These are phyloP conservation scores for Pangasianodon gigas DNA, from an alignment of 2,113 vertebrate species.

Conservation along the genomic window DNA sequence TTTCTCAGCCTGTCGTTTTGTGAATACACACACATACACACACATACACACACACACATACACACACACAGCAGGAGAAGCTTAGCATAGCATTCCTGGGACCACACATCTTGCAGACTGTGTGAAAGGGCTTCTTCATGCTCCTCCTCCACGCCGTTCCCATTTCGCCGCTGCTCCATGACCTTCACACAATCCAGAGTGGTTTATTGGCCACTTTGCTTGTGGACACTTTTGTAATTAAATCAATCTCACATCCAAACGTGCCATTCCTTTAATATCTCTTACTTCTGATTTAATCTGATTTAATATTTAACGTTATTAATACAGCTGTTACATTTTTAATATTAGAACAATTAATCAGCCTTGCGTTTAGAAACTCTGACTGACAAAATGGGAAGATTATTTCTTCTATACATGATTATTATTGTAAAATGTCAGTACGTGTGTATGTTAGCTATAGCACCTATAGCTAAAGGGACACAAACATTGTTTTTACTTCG, in stretches of 20 bases:
- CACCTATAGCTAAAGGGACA: too few relatives aligned
- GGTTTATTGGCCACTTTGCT: not conserved
- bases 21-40: slow-evolving; percentile 27
- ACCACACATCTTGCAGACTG: slow-evolving; percentile 76
- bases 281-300: not conserved
- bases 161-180: slow-evolving; percentile 62
- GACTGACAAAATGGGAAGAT: too few relatives aligned
- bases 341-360: not conserved
- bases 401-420: too few relatives aligned
- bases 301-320: not conserved
- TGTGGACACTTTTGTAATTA: not conserved
- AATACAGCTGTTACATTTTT: not conserved
- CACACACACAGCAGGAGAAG: slow-evolving; percentile 49
- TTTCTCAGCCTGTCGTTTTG: slow-evolving; percentile 43
- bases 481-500: too few relatives aligned
- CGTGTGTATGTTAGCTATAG: too few relatives aligned
- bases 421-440: not conserved
- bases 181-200: slow-evolving; percentile 17
- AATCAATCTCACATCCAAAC: not conserved
- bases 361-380: not conserved
- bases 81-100: slow-evolving; percentile 66
- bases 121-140: slow-evolving; percentile 75
- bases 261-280: not conserved
- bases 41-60: slow-evolving; percentile 36
- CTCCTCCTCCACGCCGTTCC: slow-evolving; percentile 45